These are phyloP conservation scores for Tethea ocularis DNA, from an alignment of 2,888 invertebrate genomes.

Conservation along the genomic window DNA sequence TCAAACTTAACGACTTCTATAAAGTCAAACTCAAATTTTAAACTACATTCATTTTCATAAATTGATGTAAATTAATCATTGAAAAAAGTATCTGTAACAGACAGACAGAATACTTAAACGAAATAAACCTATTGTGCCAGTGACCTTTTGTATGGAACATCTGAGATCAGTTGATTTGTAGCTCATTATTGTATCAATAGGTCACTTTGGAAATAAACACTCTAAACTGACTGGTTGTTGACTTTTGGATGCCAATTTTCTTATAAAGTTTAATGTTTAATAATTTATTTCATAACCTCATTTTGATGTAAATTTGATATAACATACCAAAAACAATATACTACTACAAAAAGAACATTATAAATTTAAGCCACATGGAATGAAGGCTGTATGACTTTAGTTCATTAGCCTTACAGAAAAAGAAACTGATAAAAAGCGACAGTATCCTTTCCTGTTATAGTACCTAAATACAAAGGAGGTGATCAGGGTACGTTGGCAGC, in stretches of 20 bases:
- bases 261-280: not conserved
- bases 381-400: slow-evolving; percentile 10
- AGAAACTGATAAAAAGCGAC: not conserved
- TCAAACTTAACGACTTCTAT: too few relatives aligned
- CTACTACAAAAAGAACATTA: too few relatives aligned
- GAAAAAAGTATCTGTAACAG: not conserved
- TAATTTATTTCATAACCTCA: not conserved
- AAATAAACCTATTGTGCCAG: not conserved
- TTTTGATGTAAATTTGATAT: too few relatives aligned
- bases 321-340: too few relatives aligned
- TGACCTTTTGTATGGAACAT: slow-evolving; percentile 9
- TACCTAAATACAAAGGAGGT: not conserved
- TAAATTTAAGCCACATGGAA: slow-evolving; percentile 2
- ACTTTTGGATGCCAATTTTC: not conserved
- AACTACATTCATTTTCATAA: too few relatives aligned
- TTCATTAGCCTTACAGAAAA: not conserved
- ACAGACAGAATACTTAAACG: too few relatives aligned
- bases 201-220: not conserved
- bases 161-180: slow-evolving; percentile 14
- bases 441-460: not conserved
- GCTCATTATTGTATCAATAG: slow-evolving; percentile 10
- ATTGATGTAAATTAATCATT: too few relatives aligned
- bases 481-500: slow-evolving; percentile 6
- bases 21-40: too few relatives aligned
- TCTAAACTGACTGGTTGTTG: not conserved